Percentiles rank a stretch among this genome's conserved stretches.
phyloP scores from a whole-genome alignment of 2,888 invertebrate genomes.

The Pantelozetes paolii region DNA sequence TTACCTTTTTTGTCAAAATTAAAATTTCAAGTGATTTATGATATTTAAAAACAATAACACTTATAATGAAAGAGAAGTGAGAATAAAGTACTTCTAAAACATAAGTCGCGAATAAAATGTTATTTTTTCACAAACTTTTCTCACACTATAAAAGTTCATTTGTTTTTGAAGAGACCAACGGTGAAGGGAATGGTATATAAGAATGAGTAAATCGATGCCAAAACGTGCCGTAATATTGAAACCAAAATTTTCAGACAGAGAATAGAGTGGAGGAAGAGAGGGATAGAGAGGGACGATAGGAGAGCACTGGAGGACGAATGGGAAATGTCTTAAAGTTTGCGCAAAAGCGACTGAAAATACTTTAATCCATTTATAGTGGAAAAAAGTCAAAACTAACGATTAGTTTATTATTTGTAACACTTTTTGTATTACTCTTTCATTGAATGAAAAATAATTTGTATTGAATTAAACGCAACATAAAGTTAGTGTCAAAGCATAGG shows the following conservation, averaged over 20 bases:
- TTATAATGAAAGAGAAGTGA: conserved; percentile 2
- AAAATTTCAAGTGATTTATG: conserved; percentile 32
- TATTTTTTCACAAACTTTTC: conserved; percentile 30
- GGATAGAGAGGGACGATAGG: not conserved
- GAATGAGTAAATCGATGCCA: conserved; percentile 1
- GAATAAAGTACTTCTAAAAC: not conserved
- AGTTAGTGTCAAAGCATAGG: too few relatives aligned
- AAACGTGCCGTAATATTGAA: conserved; percentile 28
- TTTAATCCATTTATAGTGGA: conserved; percentile 25
- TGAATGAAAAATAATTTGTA: too few relatives aligned
- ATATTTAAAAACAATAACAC: conserved; percentile 29
- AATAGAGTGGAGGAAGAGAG: not conserved
- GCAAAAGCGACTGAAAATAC: conserved; percentile 14
- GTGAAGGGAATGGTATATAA: conserved; percentile 33
- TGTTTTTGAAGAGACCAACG: conserved; percentile 29
- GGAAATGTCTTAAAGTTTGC: conserved; percentile 36
- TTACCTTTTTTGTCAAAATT: conserved; percentile 27
- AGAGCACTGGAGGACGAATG: conserved; percentile 16
- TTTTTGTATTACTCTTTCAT: not conserved
- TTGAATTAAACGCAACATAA: too few relatives aligned
- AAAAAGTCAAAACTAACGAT: not conserved
- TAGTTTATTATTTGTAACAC: not conserved
- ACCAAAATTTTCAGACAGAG: conserved; percentile 18
- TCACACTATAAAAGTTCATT: conserved; percentile 20
- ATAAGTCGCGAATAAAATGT: not conserved